phyloP scores from a whole-genome alignment of 2,113 vertebrate species.

The Eublepharis macularius region DNA sequence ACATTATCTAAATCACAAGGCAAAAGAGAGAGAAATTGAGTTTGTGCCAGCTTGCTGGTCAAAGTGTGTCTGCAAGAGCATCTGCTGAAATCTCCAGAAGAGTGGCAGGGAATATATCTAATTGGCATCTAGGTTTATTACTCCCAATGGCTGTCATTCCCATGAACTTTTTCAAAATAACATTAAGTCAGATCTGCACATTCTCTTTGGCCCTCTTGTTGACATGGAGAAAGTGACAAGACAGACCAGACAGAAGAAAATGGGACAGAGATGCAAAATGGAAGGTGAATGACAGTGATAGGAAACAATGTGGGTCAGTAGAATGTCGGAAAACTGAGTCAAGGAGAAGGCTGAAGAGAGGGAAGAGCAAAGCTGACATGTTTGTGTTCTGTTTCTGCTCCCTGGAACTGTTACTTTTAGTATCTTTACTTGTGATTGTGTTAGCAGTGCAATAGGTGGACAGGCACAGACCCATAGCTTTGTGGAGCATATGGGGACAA shows the following conservation, averaged over 20 bases:
- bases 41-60: neutral
- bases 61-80: conserved; percentile 2
- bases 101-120: neutral
- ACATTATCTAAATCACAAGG: conserved; percentile 9
- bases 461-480: too few species aligned
- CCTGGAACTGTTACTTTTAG: too few species aligned
- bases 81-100: accelerated
- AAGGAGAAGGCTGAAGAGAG: too few species aligned
- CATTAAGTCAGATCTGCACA: neutral
- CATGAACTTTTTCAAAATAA: neutral
- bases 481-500: too few species aligned
- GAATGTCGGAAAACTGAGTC: neutral
- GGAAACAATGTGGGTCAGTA: neutral
- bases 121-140: neutral
- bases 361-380: too few species aligned
- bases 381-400: too few species aligned
- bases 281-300: neutral
- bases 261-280: neutral
- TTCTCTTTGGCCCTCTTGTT: neutral
- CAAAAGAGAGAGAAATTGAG: neutral
- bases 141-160: neutral
- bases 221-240: neutral
- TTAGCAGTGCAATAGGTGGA: too few species aligned
- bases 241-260: neutral
- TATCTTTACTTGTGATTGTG: too few species aligned